Evolutionary conservation across 2,113 vertebrate genomes (phyloP).

Genomic region (Pituophis catenifer): DNA sequence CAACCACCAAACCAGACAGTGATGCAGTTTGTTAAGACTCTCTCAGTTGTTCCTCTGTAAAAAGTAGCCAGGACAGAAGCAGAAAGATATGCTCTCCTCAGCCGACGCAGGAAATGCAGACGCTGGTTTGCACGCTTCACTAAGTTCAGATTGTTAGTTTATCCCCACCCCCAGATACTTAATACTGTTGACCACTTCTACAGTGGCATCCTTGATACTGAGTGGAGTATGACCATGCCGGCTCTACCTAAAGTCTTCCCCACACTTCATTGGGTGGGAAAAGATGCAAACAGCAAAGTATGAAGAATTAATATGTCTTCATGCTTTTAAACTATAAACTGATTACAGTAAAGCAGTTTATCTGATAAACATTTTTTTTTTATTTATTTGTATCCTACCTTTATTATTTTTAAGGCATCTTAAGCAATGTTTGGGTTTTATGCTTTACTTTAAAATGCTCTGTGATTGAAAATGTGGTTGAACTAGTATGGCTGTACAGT

Average conservation of each 20-base stretch:
- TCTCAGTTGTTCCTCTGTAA: too few relatives aligned
- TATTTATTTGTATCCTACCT: background rate
- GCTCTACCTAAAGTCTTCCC: background rate
- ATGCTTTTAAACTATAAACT: background rate
- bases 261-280: background rate
- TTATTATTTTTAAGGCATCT: background rate
- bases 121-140: too few relatives aligned
- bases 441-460: background rate
- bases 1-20: too few relatives aligned
- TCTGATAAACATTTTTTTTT: background rate
- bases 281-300: background rate
- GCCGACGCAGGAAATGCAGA: too few relatives aligned
- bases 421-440: background rate
- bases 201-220: too few relatives aligned
- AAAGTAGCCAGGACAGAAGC: too few relatives aligned
- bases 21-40: too few relatives aligned
- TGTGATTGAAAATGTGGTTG: background rate
- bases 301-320: background rate
- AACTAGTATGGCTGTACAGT: background rate
- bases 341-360: background rate
- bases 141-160: too few relatives aligned
- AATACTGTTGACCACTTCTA: too few relatives aligned
- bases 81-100: too few relatives aligned
- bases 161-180: too few relatives aligned
- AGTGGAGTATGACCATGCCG: too few relatives aligned